Percentiles rank a stretch among this genome's conserved stretches.
phyloP scores from a whole-genome alignment of 2,888 invertebrate species.

The Idaea aversata region DNA sequence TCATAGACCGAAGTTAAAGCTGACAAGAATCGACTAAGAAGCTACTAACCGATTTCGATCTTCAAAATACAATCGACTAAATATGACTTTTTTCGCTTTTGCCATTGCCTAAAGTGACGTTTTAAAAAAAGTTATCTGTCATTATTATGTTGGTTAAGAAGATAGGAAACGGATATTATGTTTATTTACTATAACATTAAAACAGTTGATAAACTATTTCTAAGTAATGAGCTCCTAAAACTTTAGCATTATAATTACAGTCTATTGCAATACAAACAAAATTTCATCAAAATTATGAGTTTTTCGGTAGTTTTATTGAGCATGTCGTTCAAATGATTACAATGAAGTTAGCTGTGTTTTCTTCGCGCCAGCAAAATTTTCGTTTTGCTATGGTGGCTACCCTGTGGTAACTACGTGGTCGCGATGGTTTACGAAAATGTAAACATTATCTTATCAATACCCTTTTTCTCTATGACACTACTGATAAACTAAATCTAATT shows the following conservation, averaged over 20 bases:
- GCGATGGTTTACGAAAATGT: constrained; percentile 70
- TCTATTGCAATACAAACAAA: no score
- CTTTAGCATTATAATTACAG: no score
- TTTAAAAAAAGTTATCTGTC: neutral
- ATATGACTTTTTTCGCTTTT: neutral
- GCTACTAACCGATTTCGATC: no score
- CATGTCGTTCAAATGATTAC: constrained; percentile 6
- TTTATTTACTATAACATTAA: neutral
- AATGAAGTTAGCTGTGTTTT: constrained; percentile 50
- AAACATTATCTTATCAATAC: constrained; percentile 58
- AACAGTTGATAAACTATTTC: neutral
- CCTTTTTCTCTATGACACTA: constrained; percentile 7
- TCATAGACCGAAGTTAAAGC: no score
- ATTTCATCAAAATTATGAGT: no score
- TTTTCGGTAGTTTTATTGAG: neutral
- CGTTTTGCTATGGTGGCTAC: constrained; percentile 53
- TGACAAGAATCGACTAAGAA: no score
- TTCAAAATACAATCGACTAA: neutral
- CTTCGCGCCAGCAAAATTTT: constrained; percentile 74
- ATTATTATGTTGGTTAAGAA: neutral
- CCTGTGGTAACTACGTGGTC: constrained; percentile 76
- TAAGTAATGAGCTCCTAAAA: no score
- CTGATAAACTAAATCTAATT: constrained; percentile 19
- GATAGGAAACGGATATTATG: neutral
- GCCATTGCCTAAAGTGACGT: neutral